Evolutionary conservation across 2,113 vertebrate species (phyloP), one percentile per base, ranked within the genome.

Genomic region (Loxodonta africana): DNA sequence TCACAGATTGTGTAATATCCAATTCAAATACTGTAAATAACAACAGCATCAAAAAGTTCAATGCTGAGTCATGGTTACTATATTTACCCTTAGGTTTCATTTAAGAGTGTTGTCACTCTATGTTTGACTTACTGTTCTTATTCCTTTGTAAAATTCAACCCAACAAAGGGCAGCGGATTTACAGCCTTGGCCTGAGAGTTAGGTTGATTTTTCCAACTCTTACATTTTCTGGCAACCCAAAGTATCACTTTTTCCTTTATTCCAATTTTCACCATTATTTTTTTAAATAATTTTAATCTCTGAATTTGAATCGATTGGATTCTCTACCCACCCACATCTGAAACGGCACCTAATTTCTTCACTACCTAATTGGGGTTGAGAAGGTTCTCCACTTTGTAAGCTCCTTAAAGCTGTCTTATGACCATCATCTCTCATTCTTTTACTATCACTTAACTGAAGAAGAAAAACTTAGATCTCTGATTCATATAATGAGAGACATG

Each of bases 161-260:
- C 33, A 69, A 76, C 28, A 3, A 80, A 46, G 20, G 86, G 60
- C 2, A 60, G 20, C 84, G 81, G 20, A 92, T 94, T 91, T 91
- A 82, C 5, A 82, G 11, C 76, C 44, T 94, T 23, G 7, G 30
- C 2, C 18, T 15, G 69, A 87, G 62, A 92, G 3, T 91, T 76
- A 73, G 21, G 51, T 33, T 1, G 7, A 51, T 90, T 89, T 76
- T 95, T 78, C 21, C 77, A 87, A 65, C 28, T 14, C 21, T 44
- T 20, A n/a, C 51, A 28, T 76, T 81, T 71, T 92, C 60, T 88
- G 71, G 8, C n/a, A 93, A 53, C 14, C 8, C 51, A 80, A 85
- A 84, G 5, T 30, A 76, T 94, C 48, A 81, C 1, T 83, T 90
- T 83, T 37, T 88, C 14, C 41, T 96, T 84, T 88, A 95, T 93